phyloP scores from a whole-genome alignment of 2,888 invertebrate species.

The Machimus atricapillus region DNA sequence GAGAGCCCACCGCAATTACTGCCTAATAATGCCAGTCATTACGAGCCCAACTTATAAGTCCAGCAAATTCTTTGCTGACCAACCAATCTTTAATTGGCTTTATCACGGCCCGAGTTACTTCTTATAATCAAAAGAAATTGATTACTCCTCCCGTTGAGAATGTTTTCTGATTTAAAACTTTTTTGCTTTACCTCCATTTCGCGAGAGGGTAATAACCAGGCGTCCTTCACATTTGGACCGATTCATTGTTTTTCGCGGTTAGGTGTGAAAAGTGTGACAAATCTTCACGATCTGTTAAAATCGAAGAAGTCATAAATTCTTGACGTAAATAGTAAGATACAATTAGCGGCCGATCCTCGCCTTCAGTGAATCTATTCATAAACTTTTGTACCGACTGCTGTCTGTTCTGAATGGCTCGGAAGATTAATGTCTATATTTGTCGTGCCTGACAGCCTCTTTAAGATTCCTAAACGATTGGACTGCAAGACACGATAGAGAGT shows the following conservation, averaged over 20 bases:
- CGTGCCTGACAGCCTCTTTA: slow-evolving; percentile 5
- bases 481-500: background rate
- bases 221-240: background rate
- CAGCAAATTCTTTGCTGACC: background rate
- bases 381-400: background rate
- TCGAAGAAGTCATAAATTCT: background rate
- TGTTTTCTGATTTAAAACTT: background rate
- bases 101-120: slow-evolving; percentile 2
- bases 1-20: background rate
- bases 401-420: background rate
- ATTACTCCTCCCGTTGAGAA: slow-evolving; percentile 18
- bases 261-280: slow-evolving; percentile 6
- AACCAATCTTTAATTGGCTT: slow-evolving; percentile 1
- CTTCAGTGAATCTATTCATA: background rate
- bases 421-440: slow-evolving; percentile 20
- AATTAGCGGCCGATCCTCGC: background rate
- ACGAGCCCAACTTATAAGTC: background rate
- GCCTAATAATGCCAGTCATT: slow-evolving; percentile 25
- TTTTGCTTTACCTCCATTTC: background rate
- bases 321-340: background rate
- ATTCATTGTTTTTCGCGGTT: background rate
- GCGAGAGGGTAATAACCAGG: slow-evolving; percentile 20
- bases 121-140: slow-evolving; percentile 22
- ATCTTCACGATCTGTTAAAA: background rate
- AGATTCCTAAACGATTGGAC: background rate